phyloP scores from a whole-genome alignment of 64 coral and sea anemone genomes.

The Astreopora myriophthalma region DNA sequence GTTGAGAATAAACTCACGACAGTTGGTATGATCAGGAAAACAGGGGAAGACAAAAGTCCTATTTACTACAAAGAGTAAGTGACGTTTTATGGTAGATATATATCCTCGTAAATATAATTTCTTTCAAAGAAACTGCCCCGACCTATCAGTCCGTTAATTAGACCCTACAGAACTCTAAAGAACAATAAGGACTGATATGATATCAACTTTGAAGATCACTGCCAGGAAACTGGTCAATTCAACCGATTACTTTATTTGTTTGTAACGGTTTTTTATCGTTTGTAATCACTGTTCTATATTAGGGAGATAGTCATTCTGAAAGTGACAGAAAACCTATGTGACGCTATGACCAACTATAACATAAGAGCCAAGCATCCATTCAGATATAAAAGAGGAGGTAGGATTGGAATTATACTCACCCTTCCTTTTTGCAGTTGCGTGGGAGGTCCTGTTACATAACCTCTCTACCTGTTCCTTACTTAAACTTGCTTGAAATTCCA shows the following conservation, averaged over 20 bases:
- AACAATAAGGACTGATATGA: too few relatives aligned
- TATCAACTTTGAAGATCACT: too few relatives aligned
- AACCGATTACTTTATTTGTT: too few relatives aligned
- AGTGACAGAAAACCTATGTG: constrained; percentile 78
- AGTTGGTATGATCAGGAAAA: constrained; percentile 66
- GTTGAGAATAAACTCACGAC: constrained; percentile 67
- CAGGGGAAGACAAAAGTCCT: constrained; percentile 49
- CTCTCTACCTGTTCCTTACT: too few relatives aligned
- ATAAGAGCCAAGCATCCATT: constrained; percentile 71
- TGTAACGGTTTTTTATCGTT: too few relatives aligned
- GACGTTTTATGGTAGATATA: neutral
- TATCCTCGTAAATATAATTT: too few relatives aligned
- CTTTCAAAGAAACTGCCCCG: too few relatives aligned
- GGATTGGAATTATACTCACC: too few relatives aligned
- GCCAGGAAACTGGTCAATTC: too few relatives aligned
- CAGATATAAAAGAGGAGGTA: constrained; percentile 89
- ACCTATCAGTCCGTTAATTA: neutral
- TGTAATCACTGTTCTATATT: neutral
- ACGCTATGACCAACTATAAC: constrained; percentile 72
- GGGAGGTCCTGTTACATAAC: too few relatives aligned
- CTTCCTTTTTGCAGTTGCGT: neutral
- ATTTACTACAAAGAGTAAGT: constrained; percentile 89
- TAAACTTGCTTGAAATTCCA: too few relatives aligned
- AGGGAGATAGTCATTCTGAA: constrained; percentile 75
- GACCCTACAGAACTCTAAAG: too few relatives aligned